A percentile compares a stretch with the other conserved stretches of the same genome.
Conservation (phyloP, 1,140 invertebrate genomes). For the Drosophila aff. region DNA sequence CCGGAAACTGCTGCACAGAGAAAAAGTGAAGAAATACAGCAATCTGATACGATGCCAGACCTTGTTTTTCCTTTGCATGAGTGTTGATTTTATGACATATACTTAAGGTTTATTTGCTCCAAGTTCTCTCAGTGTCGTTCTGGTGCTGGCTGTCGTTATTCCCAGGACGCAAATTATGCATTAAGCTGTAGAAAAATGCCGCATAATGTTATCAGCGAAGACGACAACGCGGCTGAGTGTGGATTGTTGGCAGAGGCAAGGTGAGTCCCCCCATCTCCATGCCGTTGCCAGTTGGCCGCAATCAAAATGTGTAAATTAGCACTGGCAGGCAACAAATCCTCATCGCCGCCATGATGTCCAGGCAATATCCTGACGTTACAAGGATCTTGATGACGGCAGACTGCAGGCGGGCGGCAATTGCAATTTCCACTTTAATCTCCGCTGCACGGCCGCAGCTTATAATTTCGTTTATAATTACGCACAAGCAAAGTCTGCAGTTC, state of each 20-base stretch:
- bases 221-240: slow-evolving; percentile 24
- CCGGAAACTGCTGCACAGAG: slow-evolving; percentile 27
- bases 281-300: slow-evolving; percentile 49
- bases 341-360: slow-evolving; percentile 39
- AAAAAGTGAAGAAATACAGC: neutral
- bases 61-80: neutral
- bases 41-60: neutral
- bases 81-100: neutral
- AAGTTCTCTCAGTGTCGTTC: slow-evolving; percentile 6
- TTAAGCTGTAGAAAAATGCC: slow-evolving; percentile 82
- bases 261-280: slow-evolving; percentile 25
- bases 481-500: slow-evolving; percentile 53
- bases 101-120: neutral
- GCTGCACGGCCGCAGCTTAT: slow-evolving; percentile 71
- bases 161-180: slow-evolving; percentile 82
- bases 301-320: slow-evolving; percentile 83
- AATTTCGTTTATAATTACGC: slow-evolving; percentile 83
- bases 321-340: slow-evolving; percentile 68
- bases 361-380: slow-evolving; percentile 30
- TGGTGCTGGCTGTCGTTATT: slow-evolving; percentile 50
- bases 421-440: slow-evolving; percentile 81
- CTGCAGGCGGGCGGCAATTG: slow-evolving; percentile 47
- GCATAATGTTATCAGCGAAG: slow-evolving; percentile 72
- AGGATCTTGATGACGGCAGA: slow-evolving; percentile 39
- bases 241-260: slow-evolving; percentile 24